Evolutionary conservation across 2,888 invertebrate genomes (phyloP).

Genomic region (Bedellia somnulentella): DNA sequence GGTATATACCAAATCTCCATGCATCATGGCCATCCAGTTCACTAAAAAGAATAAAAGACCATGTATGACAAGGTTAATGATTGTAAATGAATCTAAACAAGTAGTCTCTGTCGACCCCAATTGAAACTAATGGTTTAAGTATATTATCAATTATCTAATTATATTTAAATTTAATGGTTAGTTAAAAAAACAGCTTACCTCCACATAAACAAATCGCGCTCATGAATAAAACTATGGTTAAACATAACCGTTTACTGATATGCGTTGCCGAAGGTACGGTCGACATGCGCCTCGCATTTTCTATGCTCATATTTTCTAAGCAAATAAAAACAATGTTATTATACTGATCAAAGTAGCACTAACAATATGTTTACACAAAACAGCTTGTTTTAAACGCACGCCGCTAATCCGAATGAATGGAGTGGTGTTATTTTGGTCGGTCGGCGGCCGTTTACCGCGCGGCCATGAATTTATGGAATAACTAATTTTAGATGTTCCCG

Average conservation of each 20-base stretch:
- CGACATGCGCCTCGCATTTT: constrained; percentile 11
- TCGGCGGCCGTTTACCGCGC: constrained; percentile 12
- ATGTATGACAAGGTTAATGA: neutral
- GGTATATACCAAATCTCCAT: no score
- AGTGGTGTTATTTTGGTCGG: constrained; percentile 10
- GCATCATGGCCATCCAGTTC: no score
- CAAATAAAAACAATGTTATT: no score
- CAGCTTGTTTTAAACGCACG: no score
- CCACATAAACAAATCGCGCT: constrained; percentile 37
- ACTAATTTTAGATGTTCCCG: constrained; percentile 35
- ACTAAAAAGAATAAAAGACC: no score
- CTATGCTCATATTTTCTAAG: neutral
- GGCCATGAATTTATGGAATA: constrained; percentile 25
- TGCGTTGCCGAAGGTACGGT: constrained; percentile 24
- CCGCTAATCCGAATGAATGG: neutral
- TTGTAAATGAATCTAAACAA: neutral
- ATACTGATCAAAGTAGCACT: no score
- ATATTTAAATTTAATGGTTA: constrained; percentile 7
- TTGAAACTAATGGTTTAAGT: no score
- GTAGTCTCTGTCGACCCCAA: no score
- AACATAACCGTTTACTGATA: constrained; percentile 33
- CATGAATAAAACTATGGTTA: constrained; percentile 29
- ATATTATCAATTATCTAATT: neutral
- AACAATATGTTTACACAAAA: no score
- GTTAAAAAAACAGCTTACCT: constrained; percentile 21